Percentiles rank a stretch among this genome's conserved stretches.
phyloP scores from a whole-genome alignment of 2,113 vertebrate genomes.

The Ammodytes dubius region DNA sequence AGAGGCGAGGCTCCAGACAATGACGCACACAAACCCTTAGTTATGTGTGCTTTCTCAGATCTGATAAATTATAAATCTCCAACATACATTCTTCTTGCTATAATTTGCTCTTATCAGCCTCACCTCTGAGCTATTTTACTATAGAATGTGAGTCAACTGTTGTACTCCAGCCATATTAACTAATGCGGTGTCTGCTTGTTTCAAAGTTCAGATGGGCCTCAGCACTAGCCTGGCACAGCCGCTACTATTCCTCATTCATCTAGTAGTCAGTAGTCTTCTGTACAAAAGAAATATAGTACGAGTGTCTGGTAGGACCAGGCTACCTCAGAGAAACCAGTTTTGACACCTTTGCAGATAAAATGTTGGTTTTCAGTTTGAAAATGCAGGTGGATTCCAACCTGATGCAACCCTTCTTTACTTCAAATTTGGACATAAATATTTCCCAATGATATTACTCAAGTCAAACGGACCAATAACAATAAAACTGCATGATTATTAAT shows the following conservation, averaged over 20 bases:
- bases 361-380: not conserved
- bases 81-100: not conserved
- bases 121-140: not conserved
- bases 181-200: not conserved
- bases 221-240: too few species aligned
- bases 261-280: too few species aligned
- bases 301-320: too few species aligned
- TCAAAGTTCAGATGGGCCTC: too few species aligned
- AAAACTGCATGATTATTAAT: not conserved
- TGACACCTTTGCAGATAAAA: not conserved
- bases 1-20: constrained; percentile 37
- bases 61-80: constrained; percentile 32
- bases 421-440: not conserved
- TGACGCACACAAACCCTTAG: constrained; percentile 61
- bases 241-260: too few species aligned
- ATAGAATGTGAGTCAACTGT: not conserved
- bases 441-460: not conserved
- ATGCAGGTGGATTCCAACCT: not conserved
- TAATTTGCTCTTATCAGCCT: not conserved
- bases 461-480: not conserved
- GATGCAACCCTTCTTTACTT: not conserved
- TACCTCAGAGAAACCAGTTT: not conserved
- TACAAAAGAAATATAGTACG: too few species aligned
- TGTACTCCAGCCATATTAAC: not conserved
- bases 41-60: constrained; percentile 40